Evolutionary conservation across 1,140 invertebrate species (phyloP), one percentile per base, ranked within the genome.

Genomic region (Sesamia nonagrioides): DNA sequence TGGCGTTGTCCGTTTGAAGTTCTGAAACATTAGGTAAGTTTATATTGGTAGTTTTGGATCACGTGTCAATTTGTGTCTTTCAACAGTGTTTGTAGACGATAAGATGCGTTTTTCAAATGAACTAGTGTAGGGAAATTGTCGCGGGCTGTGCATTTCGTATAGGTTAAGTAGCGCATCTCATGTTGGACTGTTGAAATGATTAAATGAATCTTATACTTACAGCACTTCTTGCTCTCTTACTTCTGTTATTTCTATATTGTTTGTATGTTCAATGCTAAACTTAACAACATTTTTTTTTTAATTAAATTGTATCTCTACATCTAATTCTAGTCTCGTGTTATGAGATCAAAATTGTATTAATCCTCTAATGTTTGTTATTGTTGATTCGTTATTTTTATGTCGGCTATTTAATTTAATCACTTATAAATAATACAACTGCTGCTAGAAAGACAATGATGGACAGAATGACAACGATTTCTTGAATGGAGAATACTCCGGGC

Each of bases 111-210:
- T 83, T 84, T 84, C 73, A 79, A 84, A 86, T 80, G 81, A 84
- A 84, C 73, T 87, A 88, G 83, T 81, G 85, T 89, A 89, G 87
- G 83, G 50, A 84, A 80, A 89, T 87, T 86, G 82, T 89, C 90
- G 84, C 87, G 86, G 92, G 92, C 91, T 94, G 92, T 94, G 92
- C 88, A 89, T 90, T 92, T 91, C 80, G 80, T 83, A 66, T 94
- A 92, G 89, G 85, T 87, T 92, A 91, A 92, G 88, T 89, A 88
- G 83, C 82, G 66, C 74, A 74, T 78, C 54, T 66, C 61, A 60
- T 13, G 61, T 58, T 40, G 9, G 71, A 75, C 58, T 80, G 35
- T 45, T 77, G 61, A 45, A 66, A n/a, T n/a, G n/a, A n/a, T n/a
- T n/a, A n/a, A 77, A 66, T 42, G 74, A 56, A 68, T 37, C 45